phyloP scores from a whole-genome alignment of 2,888 invertebrate genomes.

The Drosophila anomalipes region DNA sequence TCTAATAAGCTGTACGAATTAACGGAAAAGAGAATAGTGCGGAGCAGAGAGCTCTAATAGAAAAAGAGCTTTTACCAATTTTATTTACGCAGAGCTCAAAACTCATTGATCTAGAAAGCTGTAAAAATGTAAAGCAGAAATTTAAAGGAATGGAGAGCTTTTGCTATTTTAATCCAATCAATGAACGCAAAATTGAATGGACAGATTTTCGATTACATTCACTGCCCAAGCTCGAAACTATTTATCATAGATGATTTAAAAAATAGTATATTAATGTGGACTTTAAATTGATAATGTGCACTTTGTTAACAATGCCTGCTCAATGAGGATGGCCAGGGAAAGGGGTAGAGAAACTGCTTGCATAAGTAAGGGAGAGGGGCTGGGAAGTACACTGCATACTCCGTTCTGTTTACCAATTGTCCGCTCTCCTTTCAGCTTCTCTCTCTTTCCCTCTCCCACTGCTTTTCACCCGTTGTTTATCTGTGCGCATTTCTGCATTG shows the following conservation, averaged over 20 bases:
- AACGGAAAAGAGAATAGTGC: neutral
- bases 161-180: neutral
- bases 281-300: neutral
- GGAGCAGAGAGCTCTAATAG: neutral
- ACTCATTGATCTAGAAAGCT: neutral
- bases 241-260: neutral
- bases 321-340: neutral
- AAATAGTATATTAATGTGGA: neutral
- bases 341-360: neutral
- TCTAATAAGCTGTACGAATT: neutral
- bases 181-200: neutral
- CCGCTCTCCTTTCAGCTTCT: constrained; percentile 2
- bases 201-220: neutral
- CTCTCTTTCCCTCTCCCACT: neutral
- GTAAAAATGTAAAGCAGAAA: neutral
- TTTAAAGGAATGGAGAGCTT: neutral
- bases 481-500: constrained; percentile 19
- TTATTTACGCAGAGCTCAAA: neutral
- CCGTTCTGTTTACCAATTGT: constrained; percentile 10
- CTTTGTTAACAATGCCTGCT: neutral
- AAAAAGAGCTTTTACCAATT: neutral
- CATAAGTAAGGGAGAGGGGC: neutral
- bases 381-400: neutral
- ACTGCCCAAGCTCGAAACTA: neutral
- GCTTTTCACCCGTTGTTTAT: neutral